Evolutionary conservation across 2,888 invertebrate species (phyloP).

Genomic region (Mystacides longicornis): DNA sequence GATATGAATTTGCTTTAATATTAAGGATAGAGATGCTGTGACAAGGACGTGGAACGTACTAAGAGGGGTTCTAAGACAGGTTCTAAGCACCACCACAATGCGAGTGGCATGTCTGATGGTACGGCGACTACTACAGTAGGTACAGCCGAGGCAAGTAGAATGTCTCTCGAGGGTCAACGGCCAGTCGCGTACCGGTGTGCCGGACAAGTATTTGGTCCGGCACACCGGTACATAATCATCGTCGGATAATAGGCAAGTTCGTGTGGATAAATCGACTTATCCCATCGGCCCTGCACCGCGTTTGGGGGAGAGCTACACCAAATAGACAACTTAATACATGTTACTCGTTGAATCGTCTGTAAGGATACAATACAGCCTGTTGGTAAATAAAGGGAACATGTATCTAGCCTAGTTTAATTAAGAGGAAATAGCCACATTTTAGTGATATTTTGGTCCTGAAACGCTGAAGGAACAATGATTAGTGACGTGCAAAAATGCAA

Average conservation of each 20-base stretch:
- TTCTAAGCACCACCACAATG: constrained; percentile 18
- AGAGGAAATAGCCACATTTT: too few species aligned
- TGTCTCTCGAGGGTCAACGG: constrained; percentile 16
- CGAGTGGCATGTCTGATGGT: not conserved
- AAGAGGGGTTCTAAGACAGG: constrained; percentile 23
- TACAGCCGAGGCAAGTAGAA: not conserved
- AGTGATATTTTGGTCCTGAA: too few species aligned
- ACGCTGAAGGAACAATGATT: too few species aligned
- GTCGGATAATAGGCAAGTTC: constrained; percentile 4
- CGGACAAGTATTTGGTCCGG: not conserved
- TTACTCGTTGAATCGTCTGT: too few species aligned
- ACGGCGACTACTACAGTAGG: not conserved
- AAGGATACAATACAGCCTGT: too few species aligned
- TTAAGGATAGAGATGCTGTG: not conserved
- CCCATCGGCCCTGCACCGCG: too few species aligned
- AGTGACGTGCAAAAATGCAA: too few species aligned
- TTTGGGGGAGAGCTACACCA: too few species aligned
- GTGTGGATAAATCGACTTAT: too few species aligned
- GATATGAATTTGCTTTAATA: not conserved
- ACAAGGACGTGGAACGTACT: constrained; percentile 2
- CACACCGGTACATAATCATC: not conserved
- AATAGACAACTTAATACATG: too few species aligned
- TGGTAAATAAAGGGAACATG: too few species aligned
- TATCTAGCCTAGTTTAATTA: too few species aligned
- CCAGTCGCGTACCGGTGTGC: constrained; percentile 8